These are phyloP conservation scores for Hirtodrosophila histrioides DNA, from an alignment of 2,888 invertebrate genomes.

Conservation along the genomic window DNA sequence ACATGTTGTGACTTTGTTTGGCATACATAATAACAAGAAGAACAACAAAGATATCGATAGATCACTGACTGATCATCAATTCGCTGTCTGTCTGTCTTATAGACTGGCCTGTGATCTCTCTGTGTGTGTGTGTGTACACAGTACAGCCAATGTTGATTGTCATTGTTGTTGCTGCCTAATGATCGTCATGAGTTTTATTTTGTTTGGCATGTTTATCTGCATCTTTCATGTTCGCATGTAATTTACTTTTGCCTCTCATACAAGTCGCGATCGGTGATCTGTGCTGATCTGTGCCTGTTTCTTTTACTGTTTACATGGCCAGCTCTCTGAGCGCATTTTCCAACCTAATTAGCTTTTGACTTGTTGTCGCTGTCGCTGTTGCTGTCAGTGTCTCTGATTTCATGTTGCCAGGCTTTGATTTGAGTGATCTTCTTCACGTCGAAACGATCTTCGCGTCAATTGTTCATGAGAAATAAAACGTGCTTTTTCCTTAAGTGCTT, in stretches of 20 bases:
- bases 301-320: conserved; percentile 1
- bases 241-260: conserved; percentile 60
- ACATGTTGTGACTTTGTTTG: conserved; percentile 82
- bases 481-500: conserved; percentile 64
- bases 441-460: conserved; percentile 56
- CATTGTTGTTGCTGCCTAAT: conserved; percentile 55
- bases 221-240: conserved; percentile 79
- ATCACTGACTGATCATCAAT: conserved; percentile 73
- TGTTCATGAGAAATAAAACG: conserved; percentile 74
- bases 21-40: conserved; percentile 75
- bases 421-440: conserved; percentile 57
- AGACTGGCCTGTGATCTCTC: too few relatives aligned
- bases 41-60: conserved; percentile 50
- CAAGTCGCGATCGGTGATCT: conserved; percentile 21
- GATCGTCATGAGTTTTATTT: conserved; percentile 69
- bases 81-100: conserved; percentile 45
- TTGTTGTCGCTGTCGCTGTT: conserved; percentile 54
- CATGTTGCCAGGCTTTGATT: conserved; percentile 9
- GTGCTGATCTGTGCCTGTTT: conserved; percentile 23
- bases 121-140: background rate
- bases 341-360: conserved; percentile 74
- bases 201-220: conserved; percentile 77
- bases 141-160: conserved; percentile 37
- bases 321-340: conserved; percentile 29
- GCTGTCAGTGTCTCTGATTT: conserved; percentile 34